Evolutionary conservation across 2,888 invertebrate genomes (phyloP).

Genomic region (Endomychus coccineus): DNA sequence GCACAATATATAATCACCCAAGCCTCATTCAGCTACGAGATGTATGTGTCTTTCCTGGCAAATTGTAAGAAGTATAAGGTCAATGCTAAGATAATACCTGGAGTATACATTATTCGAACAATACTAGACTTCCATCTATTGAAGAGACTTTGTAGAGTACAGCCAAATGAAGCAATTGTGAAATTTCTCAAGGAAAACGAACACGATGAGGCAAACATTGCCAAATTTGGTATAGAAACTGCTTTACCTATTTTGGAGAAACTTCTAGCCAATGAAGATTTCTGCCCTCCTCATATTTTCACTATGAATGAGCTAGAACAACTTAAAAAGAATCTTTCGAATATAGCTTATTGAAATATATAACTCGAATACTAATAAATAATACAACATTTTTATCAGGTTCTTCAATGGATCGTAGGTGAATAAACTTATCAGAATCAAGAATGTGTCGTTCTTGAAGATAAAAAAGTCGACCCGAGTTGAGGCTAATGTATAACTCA

Average conservation of each 20-base stretch:
- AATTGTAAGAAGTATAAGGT: constrained; percentile 62
- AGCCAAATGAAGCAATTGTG: constrained; percentile 55
- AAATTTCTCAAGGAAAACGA: constrained; percentile 51
- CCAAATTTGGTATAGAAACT: constrained; percentile 51
- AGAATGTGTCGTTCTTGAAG: too few species aligned
- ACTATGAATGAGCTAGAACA: constrained; percentile 30
- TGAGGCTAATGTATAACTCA: too few species aligned
- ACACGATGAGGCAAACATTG: constrained; percentile 50
- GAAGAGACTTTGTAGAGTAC: constrained; percentile 56
- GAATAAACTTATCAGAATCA: too few species aligned
- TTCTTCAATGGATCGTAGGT: too few species aligned
- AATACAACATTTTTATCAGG: too few species aligned
- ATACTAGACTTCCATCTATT: constrained; percentile 28
- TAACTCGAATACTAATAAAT: too few species aligned
- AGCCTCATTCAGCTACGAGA: constrained; percentile 63
- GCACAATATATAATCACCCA: constrained; percentile 86
- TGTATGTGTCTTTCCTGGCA: constrained; percentile 56
- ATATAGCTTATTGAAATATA: too few species aligned
- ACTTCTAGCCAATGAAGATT: constrained; percentile 43
- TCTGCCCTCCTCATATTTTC: constrained; percentile 33
- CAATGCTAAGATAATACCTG: constrained; percentile 70
- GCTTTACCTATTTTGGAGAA: constrained; percentile 48
- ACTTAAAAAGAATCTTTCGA: constrained; percentile 22
- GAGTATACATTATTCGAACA: constrained; percentile 57
- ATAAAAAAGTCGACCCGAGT: too few species aligned